These are phyloP conservation scores for Bhutanitis thaidina DNA, from an alignment of 2,888 invertebrate genomes.

Conservation along the genomic window DNA sequence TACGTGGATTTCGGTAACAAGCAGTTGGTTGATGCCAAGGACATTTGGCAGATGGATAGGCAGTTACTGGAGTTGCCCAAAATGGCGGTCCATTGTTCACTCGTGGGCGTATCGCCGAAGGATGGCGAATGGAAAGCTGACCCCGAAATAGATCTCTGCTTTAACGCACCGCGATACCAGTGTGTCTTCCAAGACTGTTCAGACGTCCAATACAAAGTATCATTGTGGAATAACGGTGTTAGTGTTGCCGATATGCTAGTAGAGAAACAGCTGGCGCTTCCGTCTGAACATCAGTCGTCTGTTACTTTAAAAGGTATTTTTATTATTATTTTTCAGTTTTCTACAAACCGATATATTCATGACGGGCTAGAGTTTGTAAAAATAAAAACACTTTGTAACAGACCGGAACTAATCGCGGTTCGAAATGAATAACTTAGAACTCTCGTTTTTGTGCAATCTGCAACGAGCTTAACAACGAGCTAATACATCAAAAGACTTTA, in stretches of 20 bases:
- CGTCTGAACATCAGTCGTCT: constrained; percentile 55
- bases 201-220: constrained; percentile 71
- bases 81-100: constrained; percentile 84
- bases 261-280: constrained; percentile 66
- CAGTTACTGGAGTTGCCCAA: constrained; percentile 83
- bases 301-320: constrained; percentile 64
- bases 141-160: constrained; percentile 78
- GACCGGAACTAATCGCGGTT: too few species aligned
- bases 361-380: too few species aligned
- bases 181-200: constrained; percentile 76
- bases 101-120: constrained; percentile 80
- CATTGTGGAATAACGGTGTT: constrained; percentile 64
- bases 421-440: too few species aligned
- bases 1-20: constrained; percentile 90
- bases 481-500: too few species aligned
- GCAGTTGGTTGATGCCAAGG: constrained; percentile 80
- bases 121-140: constrained; percentile 80
- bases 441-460: too few species aligned
- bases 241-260: constrained; percentile 72
- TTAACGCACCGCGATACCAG: constrained; percentile 79
- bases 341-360: too few species aligned
- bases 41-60: constrained; percentile 85
- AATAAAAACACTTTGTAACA: too few species aligned
- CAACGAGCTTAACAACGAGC: too few species aligned
- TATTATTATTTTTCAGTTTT: neutral